Evolutionary conservation across 2,113 vertebrate genomes (phyloP), one percentile per base, ranked within the genome.

Genomic region (Sylvilagus bachmani): DNA sequence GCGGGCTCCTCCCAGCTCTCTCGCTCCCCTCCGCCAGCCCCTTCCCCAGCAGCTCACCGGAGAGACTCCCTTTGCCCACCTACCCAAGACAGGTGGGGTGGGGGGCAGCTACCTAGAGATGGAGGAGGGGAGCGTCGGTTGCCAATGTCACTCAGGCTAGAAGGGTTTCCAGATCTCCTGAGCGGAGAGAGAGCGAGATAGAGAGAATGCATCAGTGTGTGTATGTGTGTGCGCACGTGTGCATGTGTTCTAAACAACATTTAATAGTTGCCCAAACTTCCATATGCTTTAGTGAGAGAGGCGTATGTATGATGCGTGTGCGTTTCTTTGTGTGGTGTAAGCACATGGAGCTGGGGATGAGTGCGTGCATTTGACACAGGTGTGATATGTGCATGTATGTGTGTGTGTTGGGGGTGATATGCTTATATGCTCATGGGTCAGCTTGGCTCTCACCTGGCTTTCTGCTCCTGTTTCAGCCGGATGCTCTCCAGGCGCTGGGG

Each of bases 401-500:
- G 21, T 66, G 22, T 21, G 22, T 21, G 25, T 73, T 21, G n/a
- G 0, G 22, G 38, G 73, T 27, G 5, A 36, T n/a, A 71, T 11
- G 33, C 38, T 19, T 24, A 58, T 17, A 6, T 9, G 6, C 44
- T 44, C 44, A 44, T 44, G 44, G 44, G 44, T 44, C 44, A 62
- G 64, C 55, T 36, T 27, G 0, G 80, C 58, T 9, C 97, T 85
- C 86, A 99, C 99, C 99, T 99, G 98, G 99, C 99, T 97, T 99
- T 99, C 98, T 99, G 99, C 97, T 99, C 99, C 98, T 99, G 99
- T 91, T 99, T 99, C 89, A 99, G 98, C 89, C 99, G 98, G 98
- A 99, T 99, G 87, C 99, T 99, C 97, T 99, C 99, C 97, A 99
- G 98, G 96, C 99, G 98, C 74, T 99, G 98, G 84, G 99, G 99